A percentile compares a stretch with the other conserved stretches of the same genome.
Conservation (phyloP, 23 tunicate species). For the Oikopleura vanhoeffeni region DNA sequence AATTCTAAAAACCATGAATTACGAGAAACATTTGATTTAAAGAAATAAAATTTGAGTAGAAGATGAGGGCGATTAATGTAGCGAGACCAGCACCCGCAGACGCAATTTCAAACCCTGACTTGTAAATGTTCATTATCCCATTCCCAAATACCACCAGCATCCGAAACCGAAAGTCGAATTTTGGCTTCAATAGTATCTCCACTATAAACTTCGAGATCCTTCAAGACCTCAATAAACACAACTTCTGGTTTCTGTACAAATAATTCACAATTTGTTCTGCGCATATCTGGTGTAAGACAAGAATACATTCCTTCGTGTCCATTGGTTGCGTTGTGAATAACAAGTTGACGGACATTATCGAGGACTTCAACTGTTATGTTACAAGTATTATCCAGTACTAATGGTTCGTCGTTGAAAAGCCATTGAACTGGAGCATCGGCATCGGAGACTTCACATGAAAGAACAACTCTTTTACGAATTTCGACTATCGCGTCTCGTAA, state of each 20-base stretch:
- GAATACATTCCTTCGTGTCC: background rate
- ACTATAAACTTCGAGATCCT: background rate
- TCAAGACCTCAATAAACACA: background rate
- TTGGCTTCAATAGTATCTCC: background rate
- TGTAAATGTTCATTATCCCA: conserved; percentile 2
- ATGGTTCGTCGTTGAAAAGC: background rate
- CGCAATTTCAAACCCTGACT: too few relatives aligned
- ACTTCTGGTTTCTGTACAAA: conserved; percentile 14
- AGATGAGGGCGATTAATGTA: too few relatives aligned
- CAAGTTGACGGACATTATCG: conserved; percentile 12
- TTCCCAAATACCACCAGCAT: conserved; percentile 15
- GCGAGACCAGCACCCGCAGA: too few relatives aligned
- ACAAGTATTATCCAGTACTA: background rate
- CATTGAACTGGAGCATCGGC: conserved; percentile 4
- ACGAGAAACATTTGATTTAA: too few relatives aligned
- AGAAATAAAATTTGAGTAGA: too few relatives aligned
- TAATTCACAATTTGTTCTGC: conserved; percentile 4
- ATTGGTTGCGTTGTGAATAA: background rate
- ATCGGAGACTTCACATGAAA: background rate
- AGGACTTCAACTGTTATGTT: background rate
- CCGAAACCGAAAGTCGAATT: conserved; percentile 1
- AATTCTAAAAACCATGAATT: too few relatives aligned
- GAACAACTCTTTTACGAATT: background rate
- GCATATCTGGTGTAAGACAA: conserved; percentile 8
- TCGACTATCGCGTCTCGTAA: background rate